Evolutionary conservation across 2,797 vertebrate genomes (phyloP).

Genomic region (Semaprochilodus insignis): DNA sequence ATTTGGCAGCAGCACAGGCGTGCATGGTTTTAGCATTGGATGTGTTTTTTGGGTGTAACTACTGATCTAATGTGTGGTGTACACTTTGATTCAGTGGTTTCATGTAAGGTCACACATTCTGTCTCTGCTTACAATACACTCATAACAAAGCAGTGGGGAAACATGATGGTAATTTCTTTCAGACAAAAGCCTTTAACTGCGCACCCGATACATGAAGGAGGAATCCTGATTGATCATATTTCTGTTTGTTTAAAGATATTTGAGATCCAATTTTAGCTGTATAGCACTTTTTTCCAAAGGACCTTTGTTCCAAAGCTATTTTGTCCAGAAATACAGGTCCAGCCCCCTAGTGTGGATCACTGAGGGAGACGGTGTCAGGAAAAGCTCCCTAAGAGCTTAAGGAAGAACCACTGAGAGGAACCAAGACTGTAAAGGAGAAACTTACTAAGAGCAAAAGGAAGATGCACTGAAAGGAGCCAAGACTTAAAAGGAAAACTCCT

Average conservation of each 20-base stretch:
- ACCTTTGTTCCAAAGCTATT: neutral
- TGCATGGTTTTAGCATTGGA: neutral
- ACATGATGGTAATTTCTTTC: neutral
- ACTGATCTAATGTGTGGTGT: neutral
- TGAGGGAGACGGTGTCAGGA: too few species aligned
- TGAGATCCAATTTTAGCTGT: neutral
- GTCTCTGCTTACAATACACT: neutral
- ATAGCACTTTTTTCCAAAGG: too few species aligned
- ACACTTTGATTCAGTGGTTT: constrained; percentile 4
- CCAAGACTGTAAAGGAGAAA: too few species aligned
- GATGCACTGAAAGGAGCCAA: too few species aligned
- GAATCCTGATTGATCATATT: neutral
- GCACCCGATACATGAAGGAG: neutral
- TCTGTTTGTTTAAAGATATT: neutral
- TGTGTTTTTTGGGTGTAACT: neutral
- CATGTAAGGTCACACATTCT: neutral
- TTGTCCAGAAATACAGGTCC: neutral
- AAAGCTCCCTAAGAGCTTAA: too few species aligned
- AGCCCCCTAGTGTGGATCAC: too few species aligned
- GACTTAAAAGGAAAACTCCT: too few species aligned
- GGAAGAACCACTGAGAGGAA: too few species aligned
- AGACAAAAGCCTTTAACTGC: neutral
- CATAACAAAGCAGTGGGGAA: neutral
- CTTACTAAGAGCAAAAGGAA: too few species aligned
- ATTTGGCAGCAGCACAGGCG: neutral